Percentiles rank a stretch among this genome's conserved stretches.
Conservation (phyloP, 2,888 invertebrate species). For the Ormyrus thymus region DNA sequence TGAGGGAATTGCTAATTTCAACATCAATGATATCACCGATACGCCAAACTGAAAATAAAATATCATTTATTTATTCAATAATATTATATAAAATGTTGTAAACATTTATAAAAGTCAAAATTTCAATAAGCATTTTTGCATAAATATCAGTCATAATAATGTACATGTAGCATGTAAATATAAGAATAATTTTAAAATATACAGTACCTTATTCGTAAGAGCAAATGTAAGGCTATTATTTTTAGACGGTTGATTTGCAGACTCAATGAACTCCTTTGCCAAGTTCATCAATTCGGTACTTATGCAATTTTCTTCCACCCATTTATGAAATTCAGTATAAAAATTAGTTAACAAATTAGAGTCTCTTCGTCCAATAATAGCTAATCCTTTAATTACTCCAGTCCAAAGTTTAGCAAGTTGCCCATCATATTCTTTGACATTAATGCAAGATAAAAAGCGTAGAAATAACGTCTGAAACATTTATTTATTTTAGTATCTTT, state of each 20-base stretch:
- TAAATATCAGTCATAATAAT: no score
- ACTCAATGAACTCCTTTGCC: slow-evolving; percentile 67
- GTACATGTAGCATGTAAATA: no score
- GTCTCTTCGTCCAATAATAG: slow-evolving; percentile 79
- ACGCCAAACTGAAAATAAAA: slow-evolving; percentile 77
- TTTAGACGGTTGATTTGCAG: slow-evolving; percentile 66
- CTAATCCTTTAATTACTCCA: slow-evolving; percentile 78
- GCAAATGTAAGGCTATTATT: slow-evolving; percentile 74
- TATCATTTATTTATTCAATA: neutral
- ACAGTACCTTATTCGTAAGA: slow-evolving; percentile 76
- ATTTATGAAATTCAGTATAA: slow-evolving; percentile 79
- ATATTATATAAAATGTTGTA: no score
- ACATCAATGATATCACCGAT: slow-evolving; percentile 77
- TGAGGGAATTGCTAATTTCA: slow-evolving; percentile 73
- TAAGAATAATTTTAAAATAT: neutral
- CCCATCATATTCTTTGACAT: slow-evolving; percentile 74
- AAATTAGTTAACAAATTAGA: slow-evolving; percentile 77
- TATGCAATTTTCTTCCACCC: slow-evolving; percentile 66
- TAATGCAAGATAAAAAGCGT: slow-evolving; percentile 81
- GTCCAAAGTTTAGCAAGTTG: slow-evolving; percentile 80
- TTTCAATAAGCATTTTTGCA: neutral
- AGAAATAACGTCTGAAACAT: slow-evolving; percentile 80
- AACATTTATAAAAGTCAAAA: no score
- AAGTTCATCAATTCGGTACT: slow-evolving; percentile 64
- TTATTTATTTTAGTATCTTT: neutral